Evolutionary conservation across 1,140 invertebrate species (phyloP).

Genomic region (Monomorium pharaonis): DNA sequence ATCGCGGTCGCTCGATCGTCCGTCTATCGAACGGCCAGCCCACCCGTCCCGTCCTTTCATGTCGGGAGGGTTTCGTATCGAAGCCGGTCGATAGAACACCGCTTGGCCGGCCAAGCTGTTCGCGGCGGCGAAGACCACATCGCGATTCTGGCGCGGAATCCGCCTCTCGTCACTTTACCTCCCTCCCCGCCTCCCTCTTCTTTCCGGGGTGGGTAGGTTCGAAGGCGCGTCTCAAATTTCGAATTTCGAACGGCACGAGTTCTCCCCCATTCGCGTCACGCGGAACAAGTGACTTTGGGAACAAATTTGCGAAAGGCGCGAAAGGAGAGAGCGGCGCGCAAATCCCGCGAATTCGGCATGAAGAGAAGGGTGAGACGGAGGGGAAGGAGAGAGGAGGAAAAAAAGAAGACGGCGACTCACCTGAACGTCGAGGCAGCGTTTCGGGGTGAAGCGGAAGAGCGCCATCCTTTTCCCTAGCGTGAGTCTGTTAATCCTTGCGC

Average conservation of each 20-base stretch:
- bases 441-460: slow-evolving; percentile 81
- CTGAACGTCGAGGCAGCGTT: slow-evolving; percentile 80
- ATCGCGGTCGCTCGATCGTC: background rate
- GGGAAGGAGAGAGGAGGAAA: background rate
- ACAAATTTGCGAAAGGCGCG: slow-evolving; percentile 7
- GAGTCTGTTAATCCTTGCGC: slow-evolving; percentile 60
- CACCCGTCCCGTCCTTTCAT: no score
- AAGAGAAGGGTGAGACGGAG: background rate
- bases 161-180: no score
- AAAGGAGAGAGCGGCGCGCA: background rate
- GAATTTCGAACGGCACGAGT: slow-evolving; percentile 49
- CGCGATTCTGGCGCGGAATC: background rate
- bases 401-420: slow-evolving; percentile 62
- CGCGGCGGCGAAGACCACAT: background rate
- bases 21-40: slow-evolving; percentile 2
- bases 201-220: background rate
- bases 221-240: background rate
- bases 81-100: slow-evolving; percentile 63
- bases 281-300: slow-evolving; percentile 30
- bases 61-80: background rate
- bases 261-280: background rate
- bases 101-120: background rate
- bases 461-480: slow-evolving; percentile 76
- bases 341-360: background rate
- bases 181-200: no score